A percentile compares a stretch with the other conserved stretches of the same genome.
phyloP scores from a whole-genome alignment of 2,797 vertebrate genomes.

The Gymnocypris eckloni region DNA sequence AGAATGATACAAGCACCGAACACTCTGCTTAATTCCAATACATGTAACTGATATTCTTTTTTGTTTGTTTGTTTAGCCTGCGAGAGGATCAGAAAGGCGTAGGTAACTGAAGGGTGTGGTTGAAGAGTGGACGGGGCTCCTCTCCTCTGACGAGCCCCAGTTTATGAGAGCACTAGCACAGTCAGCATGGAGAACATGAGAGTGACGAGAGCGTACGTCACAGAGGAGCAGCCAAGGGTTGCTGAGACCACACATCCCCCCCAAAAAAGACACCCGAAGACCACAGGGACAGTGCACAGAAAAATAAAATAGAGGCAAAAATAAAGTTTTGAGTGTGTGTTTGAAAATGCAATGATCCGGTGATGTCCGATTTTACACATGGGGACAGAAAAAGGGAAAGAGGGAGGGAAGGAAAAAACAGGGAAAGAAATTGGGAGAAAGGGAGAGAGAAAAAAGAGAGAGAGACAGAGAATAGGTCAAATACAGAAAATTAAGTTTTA shows the following conservation, averaged over 20 bases:
- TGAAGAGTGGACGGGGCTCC: constrained; percentile 72
- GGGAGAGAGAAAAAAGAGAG: constrained; percentile 77
- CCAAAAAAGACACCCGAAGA: constrained; percentile 43
- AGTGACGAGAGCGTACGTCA: constrained; percentile 87
- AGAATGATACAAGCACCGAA: constrained; percentile 73
- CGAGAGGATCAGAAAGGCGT: constrained; percentile 81
- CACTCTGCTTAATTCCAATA: constrained; percentile 75
- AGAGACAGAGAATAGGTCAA: constrained; percentile 93
- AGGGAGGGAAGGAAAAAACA: constrained; percentile 60
- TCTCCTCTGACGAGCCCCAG: constrained; percentile 72
- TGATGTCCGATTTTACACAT: constrained; percentile 88
- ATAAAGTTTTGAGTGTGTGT: constrained; percentile 70
- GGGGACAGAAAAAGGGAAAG: constrained; percentile 53
- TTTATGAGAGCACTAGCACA: constrained; percentile 92
- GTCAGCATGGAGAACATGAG: constrained; percentile 89
- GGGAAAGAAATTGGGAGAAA: constrained; percentile 73
- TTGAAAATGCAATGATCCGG: constrained; percentile 86
- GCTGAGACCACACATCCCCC: constrained; percentile 75
- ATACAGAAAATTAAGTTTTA: constrained; percentile 88
- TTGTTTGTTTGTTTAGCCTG: constrained; percentile 72
- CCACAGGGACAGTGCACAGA: constrained; percentile 50
- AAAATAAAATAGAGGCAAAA: constrained; percentile 46
- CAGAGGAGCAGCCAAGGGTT: constrained; percentile 87
- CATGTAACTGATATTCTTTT: constrained; percentile 71
- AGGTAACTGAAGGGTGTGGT: constrained; percentile 69